Conservation (phyloP, 2,888 invertebrate species). For the Lasioglossum lativentre region DNA sequence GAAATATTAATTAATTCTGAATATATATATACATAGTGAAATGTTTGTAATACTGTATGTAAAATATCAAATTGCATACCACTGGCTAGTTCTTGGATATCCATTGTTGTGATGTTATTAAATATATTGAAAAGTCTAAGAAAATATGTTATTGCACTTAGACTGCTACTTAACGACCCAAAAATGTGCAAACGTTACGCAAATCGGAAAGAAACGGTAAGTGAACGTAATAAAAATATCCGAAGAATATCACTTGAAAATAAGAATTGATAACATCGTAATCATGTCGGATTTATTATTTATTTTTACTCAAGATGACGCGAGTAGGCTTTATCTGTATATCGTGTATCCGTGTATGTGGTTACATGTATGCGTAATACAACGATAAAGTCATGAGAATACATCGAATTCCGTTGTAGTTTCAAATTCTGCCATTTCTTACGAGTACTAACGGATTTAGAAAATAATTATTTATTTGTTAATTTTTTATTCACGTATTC, state of each 20-base stretch:
- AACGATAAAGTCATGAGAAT: not conserved
- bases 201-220: conserved; percentile 7
- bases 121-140: not conserved
- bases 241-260: conserved; percentile 1
- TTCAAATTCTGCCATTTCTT: not conserved
- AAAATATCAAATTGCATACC: conserved; percentile 34
- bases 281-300: conserved; percentile 6
- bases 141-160: not conserved
- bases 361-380: not conserved
- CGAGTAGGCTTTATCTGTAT: not conserved
- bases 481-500: conserved; percentile 25
- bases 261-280: conserved; percentile 13
- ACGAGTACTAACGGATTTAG: not conserved
- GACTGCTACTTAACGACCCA: not conserved
- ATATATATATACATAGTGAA: not conserved
- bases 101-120: conserved; percentile 19
- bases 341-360: not conserved
- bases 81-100: conserved; percentile 33
- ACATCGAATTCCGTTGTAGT: not conserved
- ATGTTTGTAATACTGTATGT: conserved; percentile 3
- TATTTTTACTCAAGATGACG: not conserved
- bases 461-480: not conserved
- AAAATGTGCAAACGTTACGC: conserved; percentile 19
- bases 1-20: conserved; percentile 4
- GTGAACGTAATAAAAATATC: conserved; percentile 12